phyloP scores from a whole-genome alignment of 2,113 vertebrate species.

The Pachycephala philippinensis region DNA sequence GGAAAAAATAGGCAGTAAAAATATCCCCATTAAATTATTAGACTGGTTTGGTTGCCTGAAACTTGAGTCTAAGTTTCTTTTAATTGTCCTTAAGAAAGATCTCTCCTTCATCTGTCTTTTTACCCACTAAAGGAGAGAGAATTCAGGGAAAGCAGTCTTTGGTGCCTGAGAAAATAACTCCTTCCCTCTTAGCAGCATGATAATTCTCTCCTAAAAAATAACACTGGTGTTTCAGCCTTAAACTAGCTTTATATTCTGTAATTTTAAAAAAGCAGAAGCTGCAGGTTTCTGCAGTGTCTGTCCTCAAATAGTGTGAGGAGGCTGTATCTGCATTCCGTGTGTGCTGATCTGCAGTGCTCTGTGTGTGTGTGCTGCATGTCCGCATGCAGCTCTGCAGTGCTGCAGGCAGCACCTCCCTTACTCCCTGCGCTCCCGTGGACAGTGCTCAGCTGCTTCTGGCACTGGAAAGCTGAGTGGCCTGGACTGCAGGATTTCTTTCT shows the following conservation, averaged over 20 bases:
- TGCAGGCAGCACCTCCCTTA: background rate
- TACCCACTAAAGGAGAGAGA: background rate
- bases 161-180: background rate
- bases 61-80: background rate
- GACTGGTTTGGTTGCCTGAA: background rate
- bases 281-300: background rate
- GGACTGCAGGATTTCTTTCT: background rate
- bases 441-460: background rate
- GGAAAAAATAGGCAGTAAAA: background rate
- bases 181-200: background rate
- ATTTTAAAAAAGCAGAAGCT: background rate
- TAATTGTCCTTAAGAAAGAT: background rate
- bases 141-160: background rate
- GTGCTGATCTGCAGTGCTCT: background rate
- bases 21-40: background rate
- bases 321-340: background rate
- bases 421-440: rapidly evolving
- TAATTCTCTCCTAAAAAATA: background rate
- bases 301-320: background rate
- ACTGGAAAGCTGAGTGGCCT: background rate
- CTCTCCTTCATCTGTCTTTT: background rate
- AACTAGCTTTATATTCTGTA: background rate
- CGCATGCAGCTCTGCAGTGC: background rate
- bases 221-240: background rate
- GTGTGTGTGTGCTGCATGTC: background rate